phyloP scores from a whole-genome alignment of 2,888 invertebrate genomes.

The Hydrotaea diabolus region DNA sequence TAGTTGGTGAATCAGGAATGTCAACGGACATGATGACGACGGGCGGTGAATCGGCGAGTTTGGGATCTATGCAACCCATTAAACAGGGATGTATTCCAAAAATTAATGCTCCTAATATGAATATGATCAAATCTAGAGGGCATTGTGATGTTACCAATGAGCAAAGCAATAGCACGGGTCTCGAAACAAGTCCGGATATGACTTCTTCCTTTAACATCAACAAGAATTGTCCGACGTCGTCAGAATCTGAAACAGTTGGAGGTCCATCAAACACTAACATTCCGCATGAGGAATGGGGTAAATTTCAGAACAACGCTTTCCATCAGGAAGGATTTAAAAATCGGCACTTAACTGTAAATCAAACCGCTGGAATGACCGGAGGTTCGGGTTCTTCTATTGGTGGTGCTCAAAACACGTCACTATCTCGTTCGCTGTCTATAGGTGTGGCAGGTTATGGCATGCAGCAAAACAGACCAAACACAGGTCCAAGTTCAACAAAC shows the following conservation, averaged over 20 bases:
- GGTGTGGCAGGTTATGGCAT: slow-evolving; percentile 48
- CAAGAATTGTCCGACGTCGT: slow-evolving; percentile 49
- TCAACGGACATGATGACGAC: slow-evolving; percentile 70
- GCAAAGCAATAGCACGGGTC: slow-evolving; percentile 39
- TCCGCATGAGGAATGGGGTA: slow-evolving; percentile 94
- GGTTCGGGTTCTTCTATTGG: slow-evolving; percentile 47
- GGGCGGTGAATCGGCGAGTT: slow-evolving; percentile 30
- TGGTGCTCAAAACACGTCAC: slow-evolving; percentile 42
- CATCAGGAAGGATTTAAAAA: slow-evolving; percentile 83
- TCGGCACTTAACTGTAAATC: slow-evolving; percentile 57
- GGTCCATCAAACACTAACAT: slow-evolving; percentile 71
- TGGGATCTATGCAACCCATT: slow-evolving; percentile 62
- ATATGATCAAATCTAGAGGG: slow-evolving; percentile 67
- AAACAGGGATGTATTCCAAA: slow-evolving; percentile 61
- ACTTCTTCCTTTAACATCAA: slow-evolving; percentile 61
- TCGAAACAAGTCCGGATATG: slow-evolving; percentile 67
- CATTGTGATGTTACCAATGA: slow-evolving; percentile 66
- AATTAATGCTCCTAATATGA: slow-evolving; percentile 60
- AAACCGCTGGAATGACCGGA: slow-evolving; percentile 39
- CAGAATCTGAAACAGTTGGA: slow-evolving; percentile 57
- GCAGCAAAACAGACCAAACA: slow-evolving; percentile 51
- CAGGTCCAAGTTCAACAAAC: slow-evolving; percentile 73
- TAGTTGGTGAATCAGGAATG: slow-evolving; percentile 2
- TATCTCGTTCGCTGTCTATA: slow-evolving; percentile 65
- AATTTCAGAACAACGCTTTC: slow-evolving; percentile 92